Evolutionary conservation across 1,140 invertebrate genomes (phyloP).

Genomic region (Carposina sasakii): DNA sequence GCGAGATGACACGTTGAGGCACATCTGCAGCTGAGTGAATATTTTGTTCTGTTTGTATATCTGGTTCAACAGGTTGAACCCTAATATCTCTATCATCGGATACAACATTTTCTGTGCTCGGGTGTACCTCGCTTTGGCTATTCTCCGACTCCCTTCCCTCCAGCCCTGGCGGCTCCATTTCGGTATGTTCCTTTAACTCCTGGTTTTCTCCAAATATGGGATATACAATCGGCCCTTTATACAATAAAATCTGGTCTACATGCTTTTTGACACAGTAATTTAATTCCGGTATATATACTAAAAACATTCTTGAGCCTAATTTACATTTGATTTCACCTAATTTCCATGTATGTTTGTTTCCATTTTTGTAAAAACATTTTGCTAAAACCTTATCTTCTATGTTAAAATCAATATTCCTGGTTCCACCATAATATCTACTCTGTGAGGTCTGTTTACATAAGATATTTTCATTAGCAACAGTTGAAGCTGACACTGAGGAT

Average conservation of each 20-base stretch:
- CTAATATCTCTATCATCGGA: no score
- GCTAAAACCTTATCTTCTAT: neutral
- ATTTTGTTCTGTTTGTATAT: no score
- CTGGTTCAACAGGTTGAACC: no score
- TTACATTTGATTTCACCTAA: neutral
- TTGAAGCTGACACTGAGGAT: neutral
- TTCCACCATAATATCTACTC: neutral
- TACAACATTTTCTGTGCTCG: no score
- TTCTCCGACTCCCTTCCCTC: no score
- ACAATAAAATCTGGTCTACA: neutral
- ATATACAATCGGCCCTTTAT: no score
- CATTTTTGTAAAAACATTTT: neutral
- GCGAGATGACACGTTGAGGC: no score
- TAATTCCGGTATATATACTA: neutral
- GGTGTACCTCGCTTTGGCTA: no score
- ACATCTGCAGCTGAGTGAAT: no score
- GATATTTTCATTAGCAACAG: constrained; percentile 8
- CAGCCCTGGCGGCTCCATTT: no score
- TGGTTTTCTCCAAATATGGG: no score
- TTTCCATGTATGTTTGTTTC: constrained; percentile 1
- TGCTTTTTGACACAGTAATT: neutral
- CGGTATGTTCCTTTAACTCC: no score
- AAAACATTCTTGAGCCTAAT: constrained; percentile 1
- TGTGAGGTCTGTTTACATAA: constrained; percentile 7
- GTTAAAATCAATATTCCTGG: constrained; percentile 1